phyloP scores from a whole-genome alignment of 2,797 vertebrate species.

The Neosilurus mollespiculum region DNA sequence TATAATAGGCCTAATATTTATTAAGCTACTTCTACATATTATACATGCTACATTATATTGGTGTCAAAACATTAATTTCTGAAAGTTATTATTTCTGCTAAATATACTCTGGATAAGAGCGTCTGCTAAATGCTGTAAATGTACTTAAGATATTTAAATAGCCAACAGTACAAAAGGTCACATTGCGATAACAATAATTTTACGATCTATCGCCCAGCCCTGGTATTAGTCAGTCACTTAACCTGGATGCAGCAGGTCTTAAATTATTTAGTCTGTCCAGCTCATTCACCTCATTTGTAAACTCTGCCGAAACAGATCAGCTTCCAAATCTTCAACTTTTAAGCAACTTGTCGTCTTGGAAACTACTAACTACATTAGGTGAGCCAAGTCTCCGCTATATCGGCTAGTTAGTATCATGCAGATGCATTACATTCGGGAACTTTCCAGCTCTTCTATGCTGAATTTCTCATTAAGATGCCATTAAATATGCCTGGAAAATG shows the following conservation, averaged over 20 bases:
- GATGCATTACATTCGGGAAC: neutral
- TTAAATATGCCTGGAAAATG: neutral
- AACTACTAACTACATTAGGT: neutral
- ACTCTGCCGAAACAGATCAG: neutral
- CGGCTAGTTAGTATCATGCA: neutral
- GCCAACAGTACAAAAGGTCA: no score
- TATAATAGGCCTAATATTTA: no score
- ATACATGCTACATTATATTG: no score
- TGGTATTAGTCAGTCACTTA: no score
- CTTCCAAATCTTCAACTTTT: neutral
- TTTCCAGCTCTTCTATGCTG: neutral
- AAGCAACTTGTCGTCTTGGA: neutral
- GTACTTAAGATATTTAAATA: no score
- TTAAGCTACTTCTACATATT: no score
- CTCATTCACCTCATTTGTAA: neutral
- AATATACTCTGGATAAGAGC: no score
- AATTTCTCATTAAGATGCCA: neutral
- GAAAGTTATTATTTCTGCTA: no score
- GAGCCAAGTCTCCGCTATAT: neutral
- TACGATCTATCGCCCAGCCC: no score
- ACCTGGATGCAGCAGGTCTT: neutral
- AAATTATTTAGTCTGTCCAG: neutral
- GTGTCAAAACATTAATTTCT: no score
- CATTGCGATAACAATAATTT: no score
- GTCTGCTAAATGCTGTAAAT: no score